A percentile compares a stretch with the other conserved stretches of the same genome.
Evolutionary conservation across 2,888 invertebrate species (phyloP).

Genomic region (Odontocolon sp.): DNA sequence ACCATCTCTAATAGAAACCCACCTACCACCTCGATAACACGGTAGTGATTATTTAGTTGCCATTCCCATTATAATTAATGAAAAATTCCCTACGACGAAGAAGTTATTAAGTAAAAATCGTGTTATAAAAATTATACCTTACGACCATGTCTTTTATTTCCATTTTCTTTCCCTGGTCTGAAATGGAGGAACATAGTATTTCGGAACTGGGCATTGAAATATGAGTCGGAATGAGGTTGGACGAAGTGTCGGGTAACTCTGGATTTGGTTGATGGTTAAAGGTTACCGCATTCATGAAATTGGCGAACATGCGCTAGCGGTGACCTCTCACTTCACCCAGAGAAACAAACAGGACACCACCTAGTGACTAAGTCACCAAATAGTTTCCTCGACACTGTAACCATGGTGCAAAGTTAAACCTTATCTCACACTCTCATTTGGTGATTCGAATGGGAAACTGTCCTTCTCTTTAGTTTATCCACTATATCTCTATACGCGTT

Average conservation of each 20-base stretch:
- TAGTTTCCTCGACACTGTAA: constrained; percentile 6
- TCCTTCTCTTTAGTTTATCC: background rate
- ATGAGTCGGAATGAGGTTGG: too few relatives aligned
- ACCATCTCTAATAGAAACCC: too few relatives aligned
- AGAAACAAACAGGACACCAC: too few relatives aligned
- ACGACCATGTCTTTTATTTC: background rate
- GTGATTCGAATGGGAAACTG: constrained; percentile 22
- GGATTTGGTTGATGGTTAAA: too few relatives aligned
- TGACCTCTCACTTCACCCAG: background rate
- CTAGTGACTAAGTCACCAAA: background rate
- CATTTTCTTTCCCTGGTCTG: background rate
- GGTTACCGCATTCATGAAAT: too few relatives aligned
- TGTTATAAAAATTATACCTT: background rate
- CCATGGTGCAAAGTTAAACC: constrained; percentile 12
- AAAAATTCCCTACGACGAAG: background rate
- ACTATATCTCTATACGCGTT: background rate
- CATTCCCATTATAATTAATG: constrained; percentile 28
- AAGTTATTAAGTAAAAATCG: background rate
- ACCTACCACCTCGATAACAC: background rate
- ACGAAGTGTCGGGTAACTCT: too few relatives aligned
- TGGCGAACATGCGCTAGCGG: background rate
- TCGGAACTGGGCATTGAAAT: too few relatives aligned
- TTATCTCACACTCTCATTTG: background rate
- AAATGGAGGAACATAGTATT: too few relatives aligned
- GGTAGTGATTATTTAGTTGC: constrained; percentile 26